Percentiles rank a stretch among this genome's conserved stretches.
These are phyloP conservation scores for Terrapene triunguis DNA, from an alignment of 2,113 vertebrate genomes.

Conservation along the genomic window DNA sequence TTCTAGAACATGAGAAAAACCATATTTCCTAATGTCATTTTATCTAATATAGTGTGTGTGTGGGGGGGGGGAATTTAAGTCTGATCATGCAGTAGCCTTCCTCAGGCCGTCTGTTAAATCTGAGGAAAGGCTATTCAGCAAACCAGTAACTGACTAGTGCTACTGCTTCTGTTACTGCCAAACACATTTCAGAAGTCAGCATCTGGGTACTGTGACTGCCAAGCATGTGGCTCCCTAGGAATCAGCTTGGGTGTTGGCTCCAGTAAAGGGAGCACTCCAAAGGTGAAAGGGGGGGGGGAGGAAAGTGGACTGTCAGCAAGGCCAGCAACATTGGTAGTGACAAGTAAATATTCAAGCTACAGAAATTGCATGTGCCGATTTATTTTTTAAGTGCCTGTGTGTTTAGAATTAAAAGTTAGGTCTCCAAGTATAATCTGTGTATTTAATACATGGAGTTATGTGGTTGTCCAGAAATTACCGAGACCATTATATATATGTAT, in stretches of 20 bases:
- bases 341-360: neutral
- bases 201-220: slow-evolving; percentile 39
- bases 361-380: neutral
- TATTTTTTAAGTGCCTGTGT: neutral
- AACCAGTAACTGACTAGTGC: neutral
- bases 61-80: neutral
- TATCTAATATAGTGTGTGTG: neutral
- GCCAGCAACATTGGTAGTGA: neutral
- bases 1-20: no score
- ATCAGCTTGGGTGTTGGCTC: slow-evolving; percentile 35
- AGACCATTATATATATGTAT: neutral
- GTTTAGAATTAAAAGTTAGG: neutral
- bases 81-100: slow-evolving; percentile 3
- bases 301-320: slow-evolving; percentile 44
- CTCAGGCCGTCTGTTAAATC: neutral
- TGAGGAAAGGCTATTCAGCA: slow-evolving; percentile 3
- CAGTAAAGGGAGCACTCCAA: slow-evolving; percentile 19
- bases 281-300: slow-evolving; percentile 3
- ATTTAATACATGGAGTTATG: neutral
- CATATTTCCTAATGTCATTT: no score
- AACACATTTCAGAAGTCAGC: slow-evolving; percentile 31
- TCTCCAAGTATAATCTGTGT: neutral
- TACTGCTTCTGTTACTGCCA: slow-evolving; percentile 9
- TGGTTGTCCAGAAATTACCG: neutral
- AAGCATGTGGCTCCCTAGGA: slow-evolving; percentile 28